A percentile compares a stretch with the other conserved stretches of the same genome.
phyloP scores from a whole-genome alignment of 2,113 vertebrate species.

The Myotis brandtii region DNA sequence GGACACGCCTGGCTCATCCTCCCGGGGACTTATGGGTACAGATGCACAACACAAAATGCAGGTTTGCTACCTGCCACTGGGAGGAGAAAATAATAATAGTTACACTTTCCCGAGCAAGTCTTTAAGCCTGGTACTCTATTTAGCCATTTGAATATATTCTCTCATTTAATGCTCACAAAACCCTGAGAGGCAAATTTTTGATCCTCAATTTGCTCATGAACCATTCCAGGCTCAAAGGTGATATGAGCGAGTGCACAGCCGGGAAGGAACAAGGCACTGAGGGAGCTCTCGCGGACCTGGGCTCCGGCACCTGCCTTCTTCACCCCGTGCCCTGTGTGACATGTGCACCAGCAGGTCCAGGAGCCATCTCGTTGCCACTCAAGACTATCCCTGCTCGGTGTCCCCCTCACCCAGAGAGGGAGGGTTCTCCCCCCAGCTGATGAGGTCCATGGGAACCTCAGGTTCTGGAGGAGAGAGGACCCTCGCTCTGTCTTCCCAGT shows the following conservation, averaged over 20 bases:
- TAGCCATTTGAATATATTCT: constrained; percentile 48
- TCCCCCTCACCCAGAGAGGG: background rate
- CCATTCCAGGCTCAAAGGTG: background rate
- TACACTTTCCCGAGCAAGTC: background rate
- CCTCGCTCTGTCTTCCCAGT: background rate
- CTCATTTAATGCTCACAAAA: constrained; percentile 30
- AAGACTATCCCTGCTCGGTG: background rate
- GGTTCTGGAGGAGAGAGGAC: background rate
- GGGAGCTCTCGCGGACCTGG: accelerated
- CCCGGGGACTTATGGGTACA: background rate
- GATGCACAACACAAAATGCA: accelerated
- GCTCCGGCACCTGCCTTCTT: background rate
- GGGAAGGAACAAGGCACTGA: accelerated
- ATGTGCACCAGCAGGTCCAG: background rate
- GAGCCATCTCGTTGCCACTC: background rate
- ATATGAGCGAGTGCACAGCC: background rate
- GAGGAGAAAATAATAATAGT: background rate
- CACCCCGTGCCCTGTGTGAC: accelerated
- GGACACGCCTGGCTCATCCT: background rate
- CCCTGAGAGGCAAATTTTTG: background rate
- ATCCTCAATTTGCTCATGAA: background rate
- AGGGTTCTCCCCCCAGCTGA: no score
- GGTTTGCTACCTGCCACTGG: background rate
- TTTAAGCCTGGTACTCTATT: background rate
- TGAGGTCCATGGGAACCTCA: background rate